Evolutionary conservation across 92 coral and sea anemone species (phyloP).

Genomic region (Phymanthus crucifer): DNA sequence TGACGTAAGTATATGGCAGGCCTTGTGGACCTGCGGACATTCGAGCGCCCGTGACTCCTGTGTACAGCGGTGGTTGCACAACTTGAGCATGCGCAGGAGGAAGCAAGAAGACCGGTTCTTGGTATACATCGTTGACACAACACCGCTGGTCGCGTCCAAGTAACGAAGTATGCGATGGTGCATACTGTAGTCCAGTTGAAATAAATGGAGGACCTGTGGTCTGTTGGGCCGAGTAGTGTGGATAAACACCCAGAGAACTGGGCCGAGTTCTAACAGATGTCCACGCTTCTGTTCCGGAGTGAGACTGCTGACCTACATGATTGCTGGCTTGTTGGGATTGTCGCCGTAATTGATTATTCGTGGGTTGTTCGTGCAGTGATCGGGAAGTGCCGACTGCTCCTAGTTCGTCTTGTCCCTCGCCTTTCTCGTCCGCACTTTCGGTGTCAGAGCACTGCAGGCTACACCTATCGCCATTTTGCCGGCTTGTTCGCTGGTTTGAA

Average conservation of each 20-base stretch:
- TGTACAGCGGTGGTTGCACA: conserved; percentile 81
- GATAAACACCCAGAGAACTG: conserved; percentile 70
- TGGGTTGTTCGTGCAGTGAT: conserved; percentile 3
- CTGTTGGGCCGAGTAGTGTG: conserved; percentile 58
- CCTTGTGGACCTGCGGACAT: conserved; percentile 60
- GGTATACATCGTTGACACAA: conserved; percentile 63
- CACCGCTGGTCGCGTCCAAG: conserved; percentile 73
- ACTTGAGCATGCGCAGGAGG: conserved; percentile 78
- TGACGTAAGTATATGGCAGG: conserved; percentile 72
- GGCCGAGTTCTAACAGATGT: conserved; percentile 56
- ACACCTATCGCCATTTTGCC: conserved; percentile 23
- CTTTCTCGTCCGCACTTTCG: conserved; percentile 87
- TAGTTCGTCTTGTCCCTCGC: conserved; percentile 52
- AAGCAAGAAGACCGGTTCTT: conserved; percentile 70
- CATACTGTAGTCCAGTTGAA: conserved; percentile 69
- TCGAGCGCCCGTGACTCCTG: conserved; percentile 60
- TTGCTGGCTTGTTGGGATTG: conserved; percentile 18
- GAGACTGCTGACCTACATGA: not conserved
- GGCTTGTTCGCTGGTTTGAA: conserved; percentile 17
- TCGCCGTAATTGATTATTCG: conserved; percentile 23
- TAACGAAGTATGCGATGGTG: conserved; percentile 70
- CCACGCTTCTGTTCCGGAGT: conserved; percentile 3
- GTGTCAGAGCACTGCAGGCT: conserved; percentile 71
- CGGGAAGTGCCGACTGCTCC: conserved; percentile 20
- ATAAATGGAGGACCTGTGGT: conserved; percentile 64